Evolutionary conservation across 2,113 vertebrate genomes (phyloP).

Genomic region (Istiophorus platypterus): DNA sequence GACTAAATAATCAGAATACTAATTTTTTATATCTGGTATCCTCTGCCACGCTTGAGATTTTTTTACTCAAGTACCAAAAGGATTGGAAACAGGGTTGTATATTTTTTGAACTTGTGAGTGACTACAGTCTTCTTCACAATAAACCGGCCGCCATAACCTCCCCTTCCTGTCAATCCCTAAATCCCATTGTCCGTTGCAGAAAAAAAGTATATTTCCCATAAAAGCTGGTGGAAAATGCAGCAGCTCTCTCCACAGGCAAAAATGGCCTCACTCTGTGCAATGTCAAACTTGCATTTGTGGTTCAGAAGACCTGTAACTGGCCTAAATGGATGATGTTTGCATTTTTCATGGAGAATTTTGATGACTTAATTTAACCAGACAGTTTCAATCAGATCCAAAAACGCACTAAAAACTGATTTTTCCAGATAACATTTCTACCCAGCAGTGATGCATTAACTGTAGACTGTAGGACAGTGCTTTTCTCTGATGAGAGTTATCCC

Average conservation of each 20-base stretch:
- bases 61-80: neutral
- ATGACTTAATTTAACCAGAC: constrained; percentile 34
- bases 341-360: constrained; percentile 30
- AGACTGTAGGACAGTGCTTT: neutral
- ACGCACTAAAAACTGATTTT: neutral
- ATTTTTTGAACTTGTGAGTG: too few species aligned
- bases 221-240: neutral
- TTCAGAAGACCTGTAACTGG: constrained; percentile 24
- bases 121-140: neutral
- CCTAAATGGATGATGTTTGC: constrained; percentile 24
- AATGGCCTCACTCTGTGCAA: neutral
- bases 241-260: neutral
- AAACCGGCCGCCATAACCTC: neutral
- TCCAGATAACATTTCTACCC: neutral
- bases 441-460: neutral
- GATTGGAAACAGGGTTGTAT: neutral
- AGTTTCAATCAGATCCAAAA: constrained; percentile 18
- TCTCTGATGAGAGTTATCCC: constrained; percentile 20
- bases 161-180: neutral
- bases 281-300: constrained; percentile 14
- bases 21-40: neutral
- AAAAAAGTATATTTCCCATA: neutral
- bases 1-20: neutral
- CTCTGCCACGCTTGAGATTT: neutral
- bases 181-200: neutral